A percentile compares a stretch with the other conserved stretches of the same genome.
Evolutionary conservation across 2,888 invertebrate species (phyloP).

Genomic region (Hypsopygia costalis): DNA sequence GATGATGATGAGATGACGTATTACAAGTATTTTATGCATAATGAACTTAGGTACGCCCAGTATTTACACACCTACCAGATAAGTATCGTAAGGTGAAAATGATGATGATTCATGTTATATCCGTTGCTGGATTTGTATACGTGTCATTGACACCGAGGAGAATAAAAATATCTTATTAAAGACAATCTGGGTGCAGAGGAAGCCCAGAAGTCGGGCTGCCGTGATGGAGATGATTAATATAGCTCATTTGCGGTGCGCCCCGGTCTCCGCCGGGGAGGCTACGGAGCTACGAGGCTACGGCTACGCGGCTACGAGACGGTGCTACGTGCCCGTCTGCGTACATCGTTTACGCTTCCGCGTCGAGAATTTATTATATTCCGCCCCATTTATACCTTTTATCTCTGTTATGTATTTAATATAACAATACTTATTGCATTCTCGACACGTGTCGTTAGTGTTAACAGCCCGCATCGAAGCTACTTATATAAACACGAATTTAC

Average conservation of each 20-base stretch:
- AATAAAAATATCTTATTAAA: constrained; percentile 36
- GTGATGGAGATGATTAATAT: constrained; percentile 77
- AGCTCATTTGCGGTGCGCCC: constrained; percentile 73
- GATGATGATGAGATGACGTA: too few relatives aligned
- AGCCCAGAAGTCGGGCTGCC: constrained; percentile 69
- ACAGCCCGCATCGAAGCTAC: neutral
- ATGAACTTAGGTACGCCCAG: too few relatives aligned
- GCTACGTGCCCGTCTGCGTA: constrained; percentile 73
- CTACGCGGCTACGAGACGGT: constrained; percentile 39
- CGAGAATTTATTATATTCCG: constrained; percentile 73
- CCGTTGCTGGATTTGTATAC: too few relatives aligned
- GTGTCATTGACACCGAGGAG: neutral
- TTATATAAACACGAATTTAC: neutral
- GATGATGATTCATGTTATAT: too few relatives aligned
- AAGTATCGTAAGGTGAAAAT: too few relatives aligned
- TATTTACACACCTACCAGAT: too few relatives aligned
- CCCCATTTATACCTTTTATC: constrained; percentile 74
- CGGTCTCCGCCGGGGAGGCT: constrained; percentile 34
- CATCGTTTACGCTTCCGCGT: constrained; percentile 75
- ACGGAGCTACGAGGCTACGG: constrained; percentile 30
- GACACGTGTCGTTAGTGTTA: constrained; percentile 14
- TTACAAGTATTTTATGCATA: too few relatives aligned
- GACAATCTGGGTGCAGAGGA: constrained; percentile 63
- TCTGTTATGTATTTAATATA: constrained; percentile 67
- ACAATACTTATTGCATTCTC: constrained; percentile 24